These are phyloP conservation scores for Cottus gobio DNA, from an alignment of 2,113 vertebrate species.

Conservation along the genomic window DNA sequence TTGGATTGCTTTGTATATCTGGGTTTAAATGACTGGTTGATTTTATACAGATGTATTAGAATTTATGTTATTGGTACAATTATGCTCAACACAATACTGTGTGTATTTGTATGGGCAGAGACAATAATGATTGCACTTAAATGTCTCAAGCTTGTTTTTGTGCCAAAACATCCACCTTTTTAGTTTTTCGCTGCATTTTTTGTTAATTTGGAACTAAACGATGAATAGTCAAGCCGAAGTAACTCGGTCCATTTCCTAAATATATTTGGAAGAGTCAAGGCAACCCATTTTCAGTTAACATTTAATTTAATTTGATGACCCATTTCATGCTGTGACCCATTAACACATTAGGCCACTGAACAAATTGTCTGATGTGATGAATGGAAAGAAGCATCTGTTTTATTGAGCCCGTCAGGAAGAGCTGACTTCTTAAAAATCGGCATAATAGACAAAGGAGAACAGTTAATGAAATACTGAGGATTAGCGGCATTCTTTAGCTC, in stretches of 20 bases:
- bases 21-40: background rate
- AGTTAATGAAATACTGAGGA: conserved; percentile 12
- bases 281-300: conserved; percentile 16
- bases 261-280: conserved; percentile 18
- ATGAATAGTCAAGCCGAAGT: background rate
- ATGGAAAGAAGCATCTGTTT: conserved; percentile 23
- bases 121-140: background rate
- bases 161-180: background rate
- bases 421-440: background rate
- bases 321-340: conserved; percentile 36
- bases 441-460: background rate
- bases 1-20: background rate
- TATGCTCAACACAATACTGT: background rate
- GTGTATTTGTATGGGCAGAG: background rate
- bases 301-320: conserved; percentile 31
- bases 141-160: background rate
- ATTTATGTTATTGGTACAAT: background rate
- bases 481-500: conserved; percentile 4
- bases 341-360: conserved; percentile 32
- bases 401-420: background rate
- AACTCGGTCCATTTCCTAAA: conserved; percentile 7
- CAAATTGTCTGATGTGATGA: conserved; percentile 21
- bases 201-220: background rate
- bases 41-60: background rate
- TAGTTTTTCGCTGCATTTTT: background rate